phyloP scores from a whole-genome alignment of 2,113 vertebrate genomes.

The Rhipidura dahli region DNA sequence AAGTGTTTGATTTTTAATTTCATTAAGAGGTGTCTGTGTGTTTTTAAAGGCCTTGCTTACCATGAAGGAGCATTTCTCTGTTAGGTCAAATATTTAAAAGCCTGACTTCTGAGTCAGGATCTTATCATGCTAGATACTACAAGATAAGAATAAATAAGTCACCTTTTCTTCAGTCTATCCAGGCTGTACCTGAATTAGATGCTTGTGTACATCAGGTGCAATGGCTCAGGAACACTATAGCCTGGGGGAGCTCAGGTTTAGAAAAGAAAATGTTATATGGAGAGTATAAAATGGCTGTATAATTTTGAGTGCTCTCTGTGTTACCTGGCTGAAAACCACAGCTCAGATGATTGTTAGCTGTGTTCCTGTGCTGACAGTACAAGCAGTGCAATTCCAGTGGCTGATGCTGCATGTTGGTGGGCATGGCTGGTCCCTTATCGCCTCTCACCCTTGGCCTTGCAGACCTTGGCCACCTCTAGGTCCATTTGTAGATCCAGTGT shows the following conservation, averaged over 20 bases:
- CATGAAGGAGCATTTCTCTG: background rate
- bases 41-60: background rate
- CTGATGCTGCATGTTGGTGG: background rate
- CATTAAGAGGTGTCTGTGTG: accelerated
- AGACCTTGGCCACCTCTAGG: background rate
- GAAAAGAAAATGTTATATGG: background rate
- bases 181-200: background rate
- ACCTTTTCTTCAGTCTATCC: background rate
- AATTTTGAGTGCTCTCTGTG: background rate
- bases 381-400: background rate
- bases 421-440: accelerated
- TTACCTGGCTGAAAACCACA: background rate
- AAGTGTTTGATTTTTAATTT: background rate
- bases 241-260: background rate
- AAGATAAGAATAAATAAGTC: background rate
- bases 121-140: background rate
- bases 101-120: background rate
- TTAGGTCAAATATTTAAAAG: background rate
- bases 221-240: background rate
- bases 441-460: background rate
- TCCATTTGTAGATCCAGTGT: background rate
- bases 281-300: background rate
- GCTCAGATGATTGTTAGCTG: background rate
- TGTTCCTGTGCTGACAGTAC: background rate
- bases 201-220: background rate